Evolutionary conservation across 2,888 invertebrate species (phyloP), one percentile per base, ranked within the genome.

Genomic region (Pasiphila rectangulata): DNA sequence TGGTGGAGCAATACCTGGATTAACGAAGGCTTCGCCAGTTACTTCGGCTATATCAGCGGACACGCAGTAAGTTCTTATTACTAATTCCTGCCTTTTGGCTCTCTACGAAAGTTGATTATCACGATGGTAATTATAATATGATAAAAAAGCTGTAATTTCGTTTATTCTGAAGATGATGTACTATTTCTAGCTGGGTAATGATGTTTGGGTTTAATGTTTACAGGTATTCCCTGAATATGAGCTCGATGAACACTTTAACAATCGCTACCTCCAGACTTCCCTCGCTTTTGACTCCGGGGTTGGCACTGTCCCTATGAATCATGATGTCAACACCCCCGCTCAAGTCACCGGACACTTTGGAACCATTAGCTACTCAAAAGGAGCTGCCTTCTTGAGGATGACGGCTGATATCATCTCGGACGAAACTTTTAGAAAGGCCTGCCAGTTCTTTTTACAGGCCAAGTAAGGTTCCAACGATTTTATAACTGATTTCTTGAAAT

Each of bases 1-100:
- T 95, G 94, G 94, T 95, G 94, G 95, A 89, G 90, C 12, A 91
- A 90, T 49, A 88, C 92, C 0, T 94, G 94, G 93, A 84, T 94
- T 10, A 94, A 93, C 62, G 94, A 94, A 70, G 94, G 92, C 0
- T 94, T 94, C 59, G 94, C 94, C 1, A 91, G 90, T 46, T 92
- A 92, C 64, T 92, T 93, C 43, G 92, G 94, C 56, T 93, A 93
- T 59, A 85, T 91, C 27, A 90, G 89, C 13, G 72, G 81, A 1
- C 56, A 83, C 63, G 63, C 67, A 63, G 86, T 84, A 57, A 61
- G 49, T 48, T 12, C 9, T 10, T 0, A 12, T 29, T 27, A 6
- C 12, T 13, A 13, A n/a, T 9, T 20, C 27, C 21, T 24, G n/a
- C n/a, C n/a, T n/a, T n/a, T n/a, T n/a, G n/a, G n/a, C n/a, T n/a